A percentile compares a stretch with the other conserved stretches of the same genome.
phyloP scores from a whole-genome alignment of 2,113 vertebrate species.

The Python bivittatus region DNA sequence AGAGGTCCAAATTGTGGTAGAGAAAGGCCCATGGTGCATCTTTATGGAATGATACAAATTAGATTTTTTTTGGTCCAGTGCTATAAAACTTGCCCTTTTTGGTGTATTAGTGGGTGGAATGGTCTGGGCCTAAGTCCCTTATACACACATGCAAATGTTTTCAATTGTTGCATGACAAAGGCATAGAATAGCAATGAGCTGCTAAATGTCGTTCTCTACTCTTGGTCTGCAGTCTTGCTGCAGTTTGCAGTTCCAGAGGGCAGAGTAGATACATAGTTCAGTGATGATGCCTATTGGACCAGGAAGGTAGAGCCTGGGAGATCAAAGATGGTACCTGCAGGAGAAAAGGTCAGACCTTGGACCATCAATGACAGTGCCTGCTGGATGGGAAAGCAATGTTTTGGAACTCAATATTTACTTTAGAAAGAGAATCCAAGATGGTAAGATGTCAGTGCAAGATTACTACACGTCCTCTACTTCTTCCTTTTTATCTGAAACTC shows the following conservation, averaged over 20 bases:
- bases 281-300: neutral
- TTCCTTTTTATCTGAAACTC: neutral
- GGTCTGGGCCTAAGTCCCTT: too few relatives aligned
- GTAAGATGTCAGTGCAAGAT: neutral
- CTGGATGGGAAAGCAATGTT: neutral
- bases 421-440: too few relatives aligned
- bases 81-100: too few relatives aligned
- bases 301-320: neutral
- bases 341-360: too few relatives aligned
- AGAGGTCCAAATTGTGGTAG: neutral
- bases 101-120: too few relatives aligned
- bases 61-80: too few relatives aligned
- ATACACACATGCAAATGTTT: too few relatives aligned
- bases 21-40: neutral
- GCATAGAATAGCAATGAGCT: too few relatives aligned
- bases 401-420: too few relatives aligned
- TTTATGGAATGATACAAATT: too few relatives aligned
- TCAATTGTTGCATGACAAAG: too few relatives aligned
- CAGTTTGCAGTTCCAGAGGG: neutral
- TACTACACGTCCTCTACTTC: neutral
- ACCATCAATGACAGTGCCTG: neutral
- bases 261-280: neutral
- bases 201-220: too few relatives aligned
- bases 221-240: neutral
- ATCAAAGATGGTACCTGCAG: neutral